Conservation (phyloP, 2,797 vertebrate species). For the Coregonus suidteri region DNA sequence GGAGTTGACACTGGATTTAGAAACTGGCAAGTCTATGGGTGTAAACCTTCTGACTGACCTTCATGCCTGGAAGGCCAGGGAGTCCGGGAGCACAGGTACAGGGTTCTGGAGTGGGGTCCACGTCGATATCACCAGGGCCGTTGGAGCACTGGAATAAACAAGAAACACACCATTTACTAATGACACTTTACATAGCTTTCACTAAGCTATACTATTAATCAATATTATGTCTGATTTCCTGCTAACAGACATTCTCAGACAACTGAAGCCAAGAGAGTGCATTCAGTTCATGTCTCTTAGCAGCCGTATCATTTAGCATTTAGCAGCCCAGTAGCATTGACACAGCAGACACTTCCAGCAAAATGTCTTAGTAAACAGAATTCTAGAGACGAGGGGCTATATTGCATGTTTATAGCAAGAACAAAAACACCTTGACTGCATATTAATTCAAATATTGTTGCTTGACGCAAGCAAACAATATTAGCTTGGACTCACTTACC, state of each 20-base stretch:
- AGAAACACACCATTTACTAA: constrained; percentile 12
- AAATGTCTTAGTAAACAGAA: background rate
- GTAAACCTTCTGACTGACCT: constrained; percentile 73
- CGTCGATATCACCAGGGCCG: constrained; percentile 82
- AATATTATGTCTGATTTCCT: background rate
- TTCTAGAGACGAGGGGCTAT: background rate
- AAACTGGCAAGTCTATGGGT: background rate
- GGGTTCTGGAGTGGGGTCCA: constrained; percentile 84
- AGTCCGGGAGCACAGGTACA: constrained; percentile 89
- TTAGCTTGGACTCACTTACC: background rate
- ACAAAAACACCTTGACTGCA: background rate
- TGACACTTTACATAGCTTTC: constrained; percentile 6
- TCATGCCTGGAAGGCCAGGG: constrained; percentile 84
- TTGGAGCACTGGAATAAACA: constrained; percentile 82
- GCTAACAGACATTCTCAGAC: background rate
- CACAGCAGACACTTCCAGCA: constrained; percentile 10
- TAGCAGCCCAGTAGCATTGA: constrained; percentile 21
- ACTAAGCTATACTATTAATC: background rate
- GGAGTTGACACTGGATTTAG: background rate
- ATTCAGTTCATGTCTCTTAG: constrained; percentile 12
- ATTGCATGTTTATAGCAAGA: background rate
- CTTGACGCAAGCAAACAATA: background rate
- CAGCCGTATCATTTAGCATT: constrained; percentile 14
- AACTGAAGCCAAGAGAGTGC: constrained; percentile 3
- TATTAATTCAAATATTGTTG: background rate